Conservation (phyloP, 2,113 vertebrate genomes). For the Alligator sinensis region DNA sequence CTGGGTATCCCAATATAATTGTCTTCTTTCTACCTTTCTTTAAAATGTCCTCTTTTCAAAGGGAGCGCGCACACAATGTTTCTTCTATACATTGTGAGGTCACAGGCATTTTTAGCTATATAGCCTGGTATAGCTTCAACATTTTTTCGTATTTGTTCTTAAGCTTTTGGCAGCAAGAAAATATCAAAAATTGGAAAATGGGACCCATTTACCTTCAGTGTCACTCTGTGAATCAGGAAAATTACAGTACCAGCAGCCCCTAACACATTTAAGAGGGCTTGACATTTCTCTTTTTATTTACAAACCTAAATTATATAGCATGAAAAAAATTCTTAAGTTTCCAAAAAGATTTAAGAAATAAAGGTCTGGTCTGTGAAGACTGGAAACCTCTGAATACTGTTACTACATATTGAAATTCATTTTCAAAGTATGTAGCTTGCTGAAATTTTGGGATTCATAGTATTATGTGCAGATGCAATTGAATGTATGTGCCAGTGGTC, state of each 20-base stretch:
- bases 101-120: not conserved
- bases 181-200: not conserved
- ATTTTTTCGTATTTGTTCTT: not conserved
- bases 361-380: not conserved
- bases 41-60: accelerated
- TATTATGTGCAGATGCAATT: not conserved
- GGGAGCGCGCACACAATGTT: not conserved
- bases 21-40: not conserved
- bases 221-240: not conserved
- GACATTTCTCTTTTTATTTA: not conserved
- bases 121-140: not conserved
- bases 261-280: not conserved
- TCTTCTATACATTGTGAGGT: not conserved
- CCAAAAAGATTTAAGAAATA: not conserved
- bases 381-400: not conserved
- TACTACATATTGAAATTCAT: not conserved
- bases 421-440: not conserved
- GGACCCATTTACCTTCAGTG: not conserved
- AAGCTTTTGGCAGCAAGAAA: not conserved
- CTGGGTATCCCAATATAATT: not conserved
- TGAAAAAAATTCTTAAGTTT: not conserved
- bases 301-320: not conserved
- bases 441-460: not conserved
- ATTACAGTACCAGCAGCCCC: not conserved
- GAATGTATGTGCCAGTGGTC: not conserved